phyloP scores from a whole-genome alignment of 2,797 vertebrate species.

The Erpetoichthys calabaricus region DNA sequence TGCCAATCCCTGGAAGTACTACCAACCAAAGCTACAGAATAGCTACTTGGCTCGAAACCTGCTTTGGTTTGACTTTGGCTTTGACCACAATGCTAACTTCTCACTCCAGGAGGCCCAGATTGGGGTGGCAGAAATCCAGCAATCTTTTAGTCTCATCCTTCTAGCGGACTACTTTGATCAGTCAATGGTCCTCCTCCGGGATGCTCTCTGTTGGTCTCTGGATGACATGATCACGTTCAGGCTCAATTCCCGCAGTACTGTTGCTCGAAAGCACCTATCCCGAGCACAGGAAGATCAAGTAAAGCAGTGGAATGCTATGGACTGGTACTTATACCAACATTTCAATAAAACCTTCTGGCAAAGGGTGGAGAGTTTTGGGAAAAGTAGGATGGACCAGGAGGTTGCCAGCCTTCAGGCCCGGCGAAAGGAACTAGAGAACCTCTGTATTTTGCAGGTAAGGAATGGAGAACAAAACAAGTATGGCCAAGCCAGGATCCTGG shows the following conservation, averaged over 20 bases:
- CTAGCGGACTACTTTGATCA: constrained; percentile 73
- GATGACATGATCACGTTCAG: constrained; percentile 72
- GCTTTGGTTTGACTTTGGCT: too few species aligned
- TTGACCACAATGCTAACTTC: background rate
- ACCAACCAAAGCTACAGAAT: constrained; percentile 45
- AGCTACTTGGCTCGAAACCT: constrained; percentile 43
- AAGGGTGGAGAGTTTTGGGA: constrained; percentile 56
- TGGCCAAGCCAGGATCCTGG: constrained; percentile 65
- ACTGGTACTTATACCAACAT: constrained; percentile 71
- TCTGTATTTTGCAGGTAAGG: constrained; percentile 53
- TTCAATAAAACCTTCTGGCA: constrained; percentile 79
- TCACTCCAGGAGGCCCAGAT: constrained; percentile 29
- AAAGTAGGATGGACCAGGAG: constrained; percentile 50
- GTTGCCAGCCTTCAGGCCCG: constrained; percentile 47
- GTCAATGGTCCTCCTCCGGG: constrained; percentile 74
- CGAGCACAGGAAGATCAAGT: constrained; percentile 44
- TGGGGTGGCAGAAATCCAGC: constrained; percentile 39
- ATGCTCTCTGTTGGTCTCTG: constrained; percentile 70
- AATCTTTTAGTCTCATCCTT: constrained; percentile 45
- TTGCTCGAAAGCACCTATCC: constrained; percentile 31
- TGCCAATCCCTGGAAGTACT: constrained; percentile 51
- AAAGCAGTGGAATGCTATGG: constrained; percentile 70
- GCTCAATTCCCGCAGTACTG: constrained; percentile 56
- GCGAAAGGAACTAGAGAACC: constrained; percentile 45
- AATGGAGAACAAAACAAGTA: constrained; percentile 74